phyloP scores from a whole-genome alignment of 2,113 vertebrate species.

The Rhinoptilus africanus region DNA sequence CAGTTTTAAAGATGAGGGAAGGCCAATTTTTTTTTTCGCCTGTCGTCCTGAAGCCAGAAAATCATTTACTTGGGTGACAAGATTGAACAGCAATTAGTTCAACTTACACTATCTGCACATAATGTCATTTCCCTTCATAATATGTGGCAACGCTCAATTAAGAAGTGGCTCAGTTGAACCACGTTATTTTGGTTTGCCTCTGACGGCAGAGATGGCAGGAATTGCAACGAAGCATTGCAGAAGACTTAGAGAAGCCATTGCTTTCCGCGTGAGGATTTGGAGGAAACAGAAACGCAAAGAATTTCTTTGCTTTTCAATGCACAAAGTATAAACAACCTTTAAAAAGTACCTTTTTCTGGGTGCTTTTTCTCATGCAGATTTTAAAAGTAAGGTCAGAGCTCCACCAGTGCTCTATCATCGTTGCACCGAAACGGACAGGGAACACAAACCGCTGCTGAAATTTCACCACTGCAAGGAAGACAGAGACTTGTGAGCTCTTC shows the following conservation, averaged over 20 bases:
- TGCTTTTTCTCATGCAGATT: conserved; percentile 80
- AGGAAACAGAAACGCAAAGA: background rate
- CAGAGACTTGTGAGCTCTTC: background rate
- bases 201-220: background rate
- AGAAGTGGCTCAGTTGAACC: background rate
- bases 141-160: rapidly evolving
- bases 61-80: background rate
- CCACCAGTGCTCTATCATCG: conserved; percentile 83
- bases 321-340: background rate
- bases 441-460: conserved; percentile 86
- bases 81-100: background rate
- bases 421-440: conserved; percentile 78
- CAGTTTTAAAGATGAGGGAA: background rate
- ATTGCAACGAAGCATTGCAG: background rate
- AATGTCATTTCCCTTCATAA: background rate
- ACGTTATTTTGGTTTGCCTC: background rate
- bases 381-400: conserved; percentile 82
- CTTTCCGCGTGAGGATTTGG: background rate
- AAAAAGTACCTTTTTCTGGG: conserved; percentile 84
- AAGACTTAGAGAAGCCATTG: background rate
- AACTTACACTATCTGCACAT: rapidly evolving
- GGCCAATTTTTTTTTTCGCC: background rate
- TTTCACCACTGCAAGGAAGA: conserved; percentile 80
- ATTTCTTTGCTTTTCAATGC: background rate
- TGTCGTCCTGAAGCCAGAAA: background rate